Evolutionary conservation across 1,140 invertebrate genomes (phyloP).

Genomic region (Macrotrachela quadricornifera): DNA sequence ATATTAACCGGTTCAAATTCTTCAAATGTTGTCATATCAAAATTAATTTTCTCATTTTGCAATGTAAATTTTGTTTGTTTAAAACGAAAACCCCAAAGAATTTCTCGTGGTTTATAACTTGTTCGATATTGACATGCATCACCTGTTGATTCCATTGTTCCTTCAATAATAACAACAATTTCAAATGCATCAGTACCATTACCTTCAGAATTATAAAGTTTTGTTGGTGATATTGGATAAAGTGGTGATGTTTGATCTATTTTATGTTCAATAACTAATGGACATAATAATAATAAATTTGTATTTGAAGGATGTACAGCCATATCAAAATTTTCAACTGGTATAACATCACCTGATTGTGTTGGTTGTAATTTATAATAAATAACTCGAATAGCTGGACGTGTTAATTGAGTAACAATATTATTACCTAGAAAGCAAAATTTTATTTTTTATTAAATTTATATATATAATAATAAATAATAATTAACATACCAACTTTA

Average conservation of each 20-base stretch:
- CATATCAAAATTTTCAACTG: conserved; percentile 12
- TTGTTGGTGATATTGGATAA: not conserved
- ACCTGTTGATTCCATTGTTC: conserved; percentile 14
- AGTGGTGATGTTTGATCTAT: not conserved
- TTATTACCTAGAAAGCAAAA: conserved; percentile 12
- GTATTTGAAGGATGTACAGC: not conserved
- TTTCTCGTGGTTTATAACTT: conserved; percentile 72
- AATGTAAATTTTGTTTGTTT: too few relatives aligned
- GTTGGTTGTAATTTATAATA: not conserved
- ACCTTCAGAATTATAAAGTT: too few relatives aligned
- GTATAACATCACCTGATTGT: conserved; percentile 11
- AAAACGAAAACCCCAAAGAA: conserved; percentile 81
- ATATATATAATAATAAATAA: too few relatives aligned
- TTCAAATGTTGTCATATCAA: too few relatives aligned
- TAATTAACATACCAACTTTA: not conserved
- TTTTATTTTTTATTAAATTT: conserved; percentile 12
- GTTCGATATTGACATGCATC: conserved; percentile 50
- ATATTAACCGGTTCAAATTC: too few relatives aligned
- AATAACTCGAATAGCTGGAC: too few relatives aligned
- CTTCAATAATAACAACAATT: conserved; percentile 31
- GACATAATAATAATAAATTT: not conserved
- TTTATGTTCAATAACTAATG: not conserved
- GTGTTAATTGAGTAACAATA: not conserved
- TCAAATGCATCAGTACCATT: not conserved
- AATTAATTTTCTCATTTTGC: too few relatives aligned